A percentile compares a stretch with the other conserved stretches of the same genome.
Conservation (phyloP, 2,888 invertebrate genomes). For the Papilio elwesi region DNA sequence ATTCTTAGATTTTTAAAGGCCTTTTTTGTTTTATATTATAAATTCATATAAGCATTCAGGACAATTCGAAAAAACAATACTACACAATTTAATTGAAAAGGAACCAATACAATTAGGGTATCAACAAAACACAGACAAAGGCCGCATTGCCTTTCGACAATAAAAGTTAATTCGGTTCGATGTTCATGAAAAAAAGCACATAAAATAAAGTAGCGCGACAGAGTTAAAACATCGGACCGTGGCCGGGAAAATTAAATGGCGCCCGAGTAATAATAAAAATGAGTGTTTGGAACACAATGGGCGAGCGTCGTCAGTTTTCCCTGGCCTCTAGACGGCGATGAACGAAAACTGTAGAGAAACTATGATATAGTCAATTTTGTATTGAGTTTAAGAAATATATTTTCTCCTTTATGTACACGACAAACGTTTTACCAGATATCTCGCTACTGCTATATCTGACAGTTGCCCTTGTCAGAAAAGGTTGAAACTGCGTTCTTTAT, state of each 20-base stretch:
- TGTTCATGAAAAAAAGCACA: constrained; percentile 43
- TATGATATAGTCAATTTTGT: constrained; percentile 9
- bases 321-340: constrained; percentile 20
- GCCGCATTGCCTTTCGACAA: constrained; percentile 36
- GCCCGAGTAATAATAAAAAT: constrained; percentile 56
- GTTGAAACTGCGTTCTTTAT: too few relatives aligned
- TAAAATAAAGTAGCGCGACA: constrained; percentile 48
- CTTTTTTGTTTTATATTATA: too few relatives aligned
- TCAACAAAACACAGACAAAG: constrained; percentile 25
- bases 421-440: too few relatives aligned
- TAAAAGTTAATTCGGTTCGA: constrained; percentile 50
- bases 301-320: constrained; percentile 45
- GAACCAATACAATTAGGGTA: constrained; percentile 23
- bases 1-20: too few relatives aligned
- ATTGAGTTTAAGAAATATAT: constrained; percentile 6
- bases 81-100: constrained; percentile 26
- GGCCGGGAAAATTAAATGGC: constrained; percentile 55
- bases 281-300: constrained; percentile 53
- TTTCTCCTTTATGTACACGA: background rate
- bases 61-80: background rate
- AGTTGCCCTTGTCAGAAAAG: too few relatives aligned
- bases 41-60: too few relatives aligned
- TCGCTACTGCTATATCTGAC: too few relatives aligned
- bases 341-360: constrained; percentile 21
- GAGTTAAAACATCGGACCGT: constrained; percentile 47